These are phyloP conservation scores for Bombylius discolor DNA, from an alignment of 2,888 invertebrate genomes.

Conservation along the genomic window DNA sequence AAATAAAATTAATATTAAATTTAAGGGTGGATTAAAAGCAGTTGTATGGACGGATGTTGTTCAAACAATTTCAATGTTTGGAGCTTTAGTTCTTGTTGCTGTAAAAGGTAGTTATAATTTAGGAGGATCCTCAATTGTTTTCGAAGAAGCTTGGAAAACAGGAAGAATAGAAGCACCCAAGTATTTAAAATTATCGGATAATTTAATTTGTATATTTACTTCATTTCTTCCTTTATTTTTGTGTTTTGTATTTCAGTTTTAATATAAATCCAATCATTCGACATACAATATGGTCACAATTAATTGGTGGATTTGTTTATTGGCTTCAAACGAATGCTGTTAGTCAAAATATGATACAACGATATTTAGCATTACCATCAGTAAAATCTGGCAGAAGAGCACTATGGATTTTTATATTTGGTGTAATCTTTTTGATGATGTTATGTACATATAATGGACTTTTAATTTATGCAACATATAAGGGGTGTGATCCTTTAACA, in stretches of 20 bases:
- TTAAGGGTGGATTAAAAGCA: conserved; percentile 63
- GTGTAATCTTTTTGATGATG: conserved; percentile 39
- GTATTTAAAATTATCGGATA: conserved; percentile 32
- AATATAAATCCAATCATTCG: conserved; percentile 64
- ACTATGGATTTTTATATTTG: conserved; percentile 43
- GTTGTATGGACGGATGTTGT: conserved; percentile 69
- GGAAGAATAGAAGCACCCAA: conserved; percentile 57
- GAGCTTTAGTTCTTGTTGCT: conserved; percentile 57
- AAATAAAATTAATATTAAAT: not conserved
- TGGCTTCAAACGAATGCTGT: conserved; percentile 69
- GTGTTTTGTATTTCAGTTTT: conserved; percentile 43
- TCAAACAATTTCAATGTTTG: conserved; percentile 64
- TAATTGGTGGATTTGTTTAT: conserved; percentile 64
- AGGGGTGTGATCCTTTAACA: conserved; percentile 50
- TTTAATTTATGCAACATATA: conserved; percentile 49
- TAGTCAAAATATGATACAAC: conserved; percentile 79
- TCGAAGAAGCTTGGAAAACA: conserved; percentile 53
- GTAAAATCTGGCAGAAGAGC: conserved; percentile 46
- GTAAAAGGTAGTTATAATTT: conserved; percentile 62
- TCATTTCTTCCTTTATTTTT: not conserved
- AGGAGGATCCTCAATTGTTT: conserved; percentile 53
- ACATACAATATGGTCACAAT: conserved; percentile 69
- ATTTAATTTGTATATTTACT: not conserved
- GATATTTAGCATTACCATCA: conserved; percentile 64
- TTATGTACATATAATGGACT: conserved; percentile 48